These are phyloP conservation scores for Leptogaster cylindrica DNA, from an alignment of 2,888 invertebrate genomes.

Conservation along the genomic window DNA sequence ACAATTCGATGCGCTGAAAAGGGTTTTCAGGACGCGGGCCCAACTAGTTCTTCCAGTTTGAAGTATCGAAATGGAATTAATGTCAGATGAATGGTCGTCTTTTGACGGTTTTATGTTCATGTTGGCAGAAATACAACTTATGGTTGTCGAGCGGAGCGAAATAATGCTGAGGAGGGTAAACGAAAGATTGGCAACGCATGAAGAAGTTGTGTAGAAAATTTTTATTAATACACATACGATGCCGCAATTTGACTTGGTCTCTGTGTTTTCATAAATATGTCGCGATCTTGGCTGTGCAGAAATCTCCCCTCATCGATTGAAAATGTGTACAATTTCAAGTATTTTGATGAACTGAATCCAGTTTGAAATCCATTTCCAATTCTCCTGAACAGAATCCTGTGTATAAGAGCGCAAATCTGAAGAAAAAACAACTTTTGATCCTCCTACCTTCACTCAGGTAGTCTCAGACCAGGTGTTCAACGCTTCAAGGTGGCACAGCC, in stretches of 20 bases:
- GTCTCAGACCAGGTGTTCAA: slow-evolving; percentile 27
- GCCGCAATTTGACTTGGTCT: slow-evolving; percentile 18
- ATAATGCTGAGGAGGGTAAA: slow-evolving; percentile 4
- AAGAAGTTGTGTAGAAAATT: not conserved
- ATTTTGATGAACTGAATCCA: too few relatives aligned
- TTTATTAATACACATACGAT: not conserved
- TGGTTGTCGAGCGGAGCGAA: not conserved
- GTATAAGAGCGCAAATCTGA: not conserved
- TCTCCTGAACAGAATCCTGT: not conserved
- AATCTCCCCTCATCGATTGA: not conserved
- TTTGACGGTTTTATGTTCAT: not conserved
- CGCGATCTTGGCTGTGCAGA: not conserved
- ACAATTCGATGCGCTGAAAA: slow-evolving; percentile 18
- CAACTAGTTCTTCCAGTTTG: slow-evolving; percentile 38
- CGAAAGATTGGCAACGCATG: slow-evolving; percentile 28
- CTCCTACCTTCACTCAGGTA: slow-evolving; percentile 29
- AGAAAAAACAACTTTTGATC: slow-evolving; percentile 23
- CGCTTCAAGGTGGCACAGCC: not conserved
- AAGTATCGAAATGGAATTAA: slow-evolving; percentile 12
- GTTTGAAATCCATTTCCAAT: too few relatives aligned
- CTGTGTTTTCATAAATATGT: slow-evolving; percentile 27
- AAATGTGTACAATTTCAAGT: too few relatives aligned
- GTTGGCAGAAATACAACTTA: slow-evolving; percentile 10
- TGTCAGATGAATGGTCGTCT: not conserved
- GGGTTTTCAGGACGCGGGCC: not conserved